Percentiles rank a stretch among this genome's conserved stretches.
Evolutionary conservation across 2,797 vertebrate species (phyloP).

Genomic region (Sitta carolinensis): DNA sequence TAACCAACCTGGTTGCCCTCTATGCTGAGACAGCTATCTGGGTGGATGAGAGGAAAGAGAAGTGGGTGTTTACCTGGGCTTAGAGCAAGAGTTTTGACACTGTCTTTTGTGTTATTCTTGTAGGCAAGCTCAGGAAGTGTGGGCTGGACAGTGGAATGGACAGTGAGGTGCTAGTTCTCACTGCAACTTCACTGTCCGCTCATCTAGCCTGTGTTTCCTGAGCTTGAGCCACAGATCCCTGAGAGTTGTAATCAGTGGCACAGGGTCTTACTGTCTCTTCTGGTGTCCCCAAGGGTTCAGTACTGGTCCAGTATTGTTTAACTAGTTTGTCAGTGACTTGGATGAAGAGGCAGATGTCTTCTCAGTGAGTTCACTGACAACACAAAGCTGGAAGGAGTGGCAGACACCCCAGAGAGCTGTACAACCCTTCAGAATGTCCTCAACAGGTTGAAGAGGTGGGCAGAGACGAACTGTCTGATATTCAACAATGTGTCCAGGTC

Average conservation of each 20-base stretch:
- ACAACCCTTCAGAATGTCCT: neutral
- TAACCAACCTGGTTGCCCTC: neutral
- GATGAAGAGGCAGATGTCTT: neutral
- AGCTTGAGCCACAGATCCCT: fast-evolving
- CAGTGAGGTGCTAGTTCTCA: neutral
- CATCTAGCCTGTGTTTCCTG: neutral
- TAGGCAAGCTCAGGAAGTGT: neutral
- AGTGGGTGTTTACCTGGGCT: neutral
- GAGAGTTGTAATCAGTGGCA: neutral
- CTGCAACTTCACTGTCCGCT: neutral
- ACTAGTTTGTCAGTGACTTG: neutral
- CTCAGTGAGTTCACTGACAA: neutral
- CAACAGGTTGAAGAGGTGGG: neutral
- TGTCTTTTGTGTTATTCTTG: fast-evolving
- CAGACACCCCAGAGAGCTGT: no score
- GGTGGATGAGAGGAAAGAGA: neutral
- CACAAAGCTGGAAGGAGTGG: neutral
- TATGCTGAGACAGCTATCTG: neutral
- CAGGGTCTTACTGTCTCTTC: neutral
- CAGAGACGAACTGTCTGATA: neutral
- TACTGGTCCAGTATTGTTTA: neutral
- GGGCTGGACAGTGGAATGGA: neutral
- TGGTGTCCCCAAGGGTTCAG: neutral
- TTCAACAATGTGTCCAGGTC: neutral
- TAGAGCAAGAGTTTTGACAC: neutral